Base-by-base conservation (phyloP, 1,140 invertebrate genomes). In the Dolichoris vasculosae region DNA sequence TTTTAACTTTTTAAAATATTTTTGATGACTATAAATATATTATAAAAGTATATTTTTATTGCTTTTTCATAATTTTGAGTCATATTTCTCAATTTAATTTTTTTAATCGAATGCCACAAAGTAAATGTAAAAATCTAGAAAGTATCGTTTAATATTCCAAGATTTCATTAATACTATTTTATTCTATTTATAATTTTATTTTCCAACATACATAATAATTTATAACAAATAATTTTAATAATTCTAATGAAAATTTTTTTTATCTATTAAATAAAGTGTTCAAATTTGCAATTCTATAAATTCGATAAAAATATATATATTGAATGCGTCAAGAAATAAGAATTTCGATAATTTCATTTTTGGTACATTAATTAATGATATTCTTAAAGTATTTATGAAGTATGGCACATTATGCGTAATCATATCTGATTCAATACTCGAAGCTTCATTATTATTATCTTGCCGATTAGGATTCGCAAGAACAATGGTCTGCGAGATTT, bases 361-460 rank as follows among this genome's bases (percentile, higher is more conserved):
- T 26, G 55, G 4, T 69, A 26, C 30, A 67, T 32, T 67, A 35
- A 35, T 67, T 35, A 3, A 7, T 15, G 13, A 1, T 67, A 35
- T 9, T 67, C 17, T 67, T 26, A 67, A 67, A 69, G 35, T 11
- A 69, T 20, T 38, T 69, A 69, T 69, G 40, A 38, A 69, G 0
- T 38, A 13, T 23, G 3, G 15, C 17, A 13, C 8, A 17, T 7
- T 32, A 32, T 69, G 67, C n/a, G 32, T 23, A 69, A 69, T 69
- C 32, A 38, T 38, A 69, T 69, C 67, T 69, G 30, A 69, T 69
- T 17, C 35, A 40, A 40, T 38, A 69, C n/a, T 69, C 40, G 67
- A 73, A 38, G 35, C 38, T 40, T 43, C 38, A 73, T 73, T n/a
- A 43, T 30, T 40, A 20, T 73, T 73, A 73, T 73, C 38, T 73